Conservation (phyloP, 2,888 invertebrate genomes). For the Xestia xanthographa region DNA sequence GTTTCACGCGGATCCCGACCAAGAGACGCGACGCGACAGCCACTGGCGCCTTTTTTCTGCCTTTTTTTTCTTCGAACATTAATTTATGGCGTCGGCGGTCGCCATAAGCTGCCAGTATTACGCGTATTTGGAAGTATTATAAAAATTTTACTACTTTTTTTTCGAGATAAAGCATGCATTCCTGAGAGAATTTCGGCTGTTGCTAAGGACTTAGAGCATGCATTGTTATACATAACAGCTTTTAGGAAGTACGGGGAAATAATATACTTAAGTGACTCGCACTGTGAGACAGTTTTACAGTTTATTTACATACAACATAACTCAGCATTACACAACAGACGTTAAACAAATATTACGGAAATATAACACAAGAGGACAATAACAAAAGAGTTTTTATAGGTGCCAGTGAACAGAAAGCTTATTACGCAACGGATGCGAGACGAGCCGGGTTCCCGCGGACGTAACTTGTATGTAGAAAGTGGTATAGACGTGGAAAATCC, state of each 20-base stretch:
- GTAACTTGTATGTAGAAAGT: conserved; percentile 76
- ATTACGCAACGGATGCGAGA: conserved; percentile 75
- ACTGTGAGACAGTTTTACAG: conserved; percentile 47
- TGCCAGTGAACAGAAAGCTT: conserved; percentile 59
- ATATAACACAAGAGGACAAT: conserved; percentile 57
- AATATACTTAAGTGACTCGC: background rate
- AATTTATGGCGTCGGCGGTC: conserved; percentile 71
- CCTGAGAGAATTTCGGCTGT: conserved; percentile 30
- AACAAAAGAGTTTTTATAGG: conserved; percentile 63
- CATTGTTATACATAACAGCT: conserved; percentile 36
- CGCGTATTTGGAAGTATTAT: conserved; percentile 66
- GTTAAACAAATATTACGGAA: conserved; percentile 59
- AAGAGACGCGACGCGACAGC: conserved; percentile 54
- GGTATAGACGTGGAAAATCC: conserved; percentile 65
- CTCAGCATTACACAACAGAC: conserved; percentile 49
- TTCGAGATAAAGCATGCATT: conserved; percentile 46
- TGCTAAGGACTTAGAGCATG: conserved; percentile 20
- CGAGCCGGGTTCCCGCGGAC: conserved; percentile 74
- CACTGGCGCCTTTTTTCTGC: conserved; percentile 71
- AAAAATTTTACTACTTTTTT: conserved; percentile 44
- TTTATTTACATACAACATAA: conserved; percentile 50
- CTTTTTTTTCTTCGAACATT: conserved; percentile 65
- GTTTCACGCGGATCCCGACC: conserved; percentile 83
- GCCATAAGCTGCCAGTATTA: conserved; percentile 78
- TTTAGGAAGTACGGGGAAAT: background rate